A percentile compares a stretch with the other conserved stretches of the same genome.
Conservation (phyloP, 2,797 vertebrate genomes). For the Bradypodion ventrale region DNA sequence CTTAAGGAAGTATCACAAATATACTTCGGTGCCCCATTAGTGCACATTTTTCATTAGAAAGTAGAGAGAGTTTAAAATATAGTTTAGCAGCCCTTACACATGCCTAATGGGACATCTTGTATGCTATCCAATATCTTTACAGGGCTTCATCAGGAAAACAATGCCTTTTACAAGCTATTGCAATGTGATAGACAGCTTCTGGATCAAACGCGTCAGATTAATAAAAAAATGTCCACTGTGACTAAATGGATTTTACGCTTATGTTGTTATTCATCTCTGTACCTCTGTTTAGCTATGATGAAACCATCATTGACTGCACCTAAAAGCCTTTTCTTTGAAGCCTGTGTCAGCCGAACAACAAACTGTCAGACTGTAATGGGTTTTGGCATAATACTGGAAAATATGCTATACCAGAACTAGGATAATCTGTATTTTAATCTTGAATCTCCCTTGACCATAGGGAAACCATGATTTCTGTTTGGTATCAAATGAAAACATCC, state of each 20-base stretch:
- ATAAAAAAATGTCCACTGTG: conserved; percentile 20
- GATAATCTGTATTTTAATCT: conserved; percentile 37
- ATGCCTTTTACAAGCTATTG: not conserved
- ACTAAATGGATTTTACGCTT: conserved; percentile 2
- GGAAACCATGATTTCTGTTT: conserved; percentile 9
- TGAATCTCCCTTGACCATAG: conserved; percentile 17
- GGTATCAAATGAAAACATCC: conserved; percentile 8
- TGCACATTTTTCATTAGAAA: not conserved
- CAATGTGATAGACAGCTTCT: not conserved
- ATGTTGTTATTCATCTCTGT: conserved; percentile 1
- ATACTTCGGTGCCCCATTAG: not conserved
- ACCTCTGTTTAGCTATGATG: not conserved
- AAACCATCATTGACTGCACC: conserved; percentile 17
- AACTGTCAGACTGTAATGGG: not conserved
- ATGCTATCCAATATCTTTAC: not conserved
- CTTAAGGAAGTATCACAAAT: not conserved
- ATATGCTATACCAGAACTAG: conserved; percentile 23
- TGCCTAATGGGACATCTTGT: not conserved
- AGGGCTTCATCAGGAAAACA: not conserved
- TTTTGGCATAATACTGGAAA: conserved; percentile 10
- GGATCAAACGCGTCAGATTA: not conserved
- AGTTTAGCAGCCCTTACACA: not conserved
- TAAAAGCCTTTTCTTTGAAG: conserved; percentile 33
- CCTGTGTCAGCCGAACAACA: conserved; percentile 17
- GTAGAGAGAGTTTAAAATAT: not conserved